These are phyloP conservation scores for Anguilla anguilla DNA, from an alignment of 2,797 vertebrate genomes.

Conservation along the genomic window DNA sequence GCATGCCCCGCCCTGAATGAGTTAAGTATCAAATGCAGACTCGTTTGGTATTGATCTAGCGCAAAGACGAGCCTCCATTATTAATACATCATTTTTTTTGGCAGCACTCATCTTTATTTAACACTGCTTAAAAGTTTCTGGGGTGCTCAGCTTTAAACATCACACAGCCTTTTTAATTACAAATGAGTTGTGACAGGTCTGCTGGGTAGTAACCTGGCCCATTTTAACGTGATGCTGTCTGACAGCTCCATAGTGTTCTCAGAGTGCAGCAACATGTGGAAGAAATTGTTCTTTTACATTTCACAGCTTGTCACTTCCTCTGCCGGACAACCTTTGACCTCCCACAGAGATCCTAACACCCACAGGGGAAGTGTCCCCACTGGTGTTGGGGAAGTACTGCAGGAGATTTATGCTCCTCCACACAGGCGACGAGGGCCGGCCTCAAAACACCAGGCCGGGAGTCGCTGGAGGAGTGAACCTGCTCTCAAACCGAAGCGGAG, in stretches of 20 bases:
- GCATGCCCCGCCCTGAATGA: conserved; percentile 43
- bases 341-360: conserved; percentile 88
- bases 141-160: conserved; percentile 89
- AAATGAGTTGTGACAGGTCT: conserved; percentile 94
- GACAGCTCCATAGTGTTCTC: conserved; percentile 87
- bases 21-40: conserved; percentile 52
- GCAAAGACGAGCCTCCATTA: conserved; percentile 66
- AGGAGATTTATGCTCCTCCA: conserved; percentile 78
- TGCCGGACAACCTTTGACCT: conserved; percentile 91
- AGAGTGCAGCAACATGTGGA: conserved; percentile 94
- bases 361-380: conserved; percentile 92
- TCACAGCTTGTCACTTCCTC: conserved; percentile 99
- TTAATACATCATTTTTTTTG: conserved; percentile 65
- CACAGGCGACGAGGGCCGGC: conserved; percentile 49
- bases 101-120: conserved; percentile 81
- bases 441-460: conserved; percentile 57
- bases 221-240: conserved; percentile 85
- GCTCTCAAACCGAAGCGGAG: conserved; percentile 72
- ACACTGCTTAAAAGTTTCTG: conserved; percentile 76
- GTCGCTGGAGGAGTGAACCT: conserved; percentile 68
- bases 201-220: conserved; percentile 83
- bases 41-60: conserved; percentile 72
- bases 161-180: conserved; percentile 86
- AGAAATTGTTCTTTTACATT: conserved; percentile 99
- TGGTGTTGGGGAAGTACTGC: conserved; percentile 75